Percentiles rank a stretch among this genome's conserved stretches.
Conservation (phyloP, 2,888 invertebrate species). For the Pollenia griseotomentosa region DNA sequence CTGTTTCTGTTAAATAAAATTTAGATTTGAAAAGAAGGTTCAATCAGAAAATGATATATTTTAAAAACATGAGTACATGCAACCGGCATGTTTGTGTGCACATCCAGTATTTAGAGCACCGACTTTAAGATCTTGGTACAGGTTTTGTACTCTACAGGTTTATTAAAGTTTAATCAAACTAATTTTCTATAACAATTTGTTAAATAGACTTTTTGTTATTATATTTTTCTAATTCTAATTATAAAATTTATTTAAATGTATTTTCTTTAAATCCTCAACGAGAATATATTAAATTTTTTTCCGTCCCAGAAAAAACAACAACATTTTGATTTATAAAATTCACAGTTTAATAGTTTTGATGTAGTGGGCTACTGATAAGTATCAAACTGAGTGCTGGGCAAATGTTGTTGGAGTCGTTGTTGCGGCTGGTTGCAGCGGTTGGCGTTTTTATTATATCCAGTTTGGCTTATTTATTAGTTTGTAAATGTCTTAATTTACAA, state of each 20-base stretch:
- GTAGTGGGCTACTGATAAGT: constrained; percentile 53
- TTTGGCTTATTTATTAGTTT: constrained; percentile 46
- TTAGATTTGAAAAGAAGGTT: too few species aligned
- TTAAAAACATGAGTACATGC: too few species aligned
- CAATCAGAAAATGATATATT: too few species aligned
- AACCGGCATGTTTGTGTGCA: too few species aligned
- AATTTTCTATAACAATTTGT: too few species aligned
- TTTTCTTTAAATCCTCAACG: background rate
- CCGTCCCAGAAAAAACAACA: background rate
- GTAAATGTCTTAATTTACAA: constrained; percentile 70
- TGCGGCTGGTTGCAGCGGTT: constrained; percentile 17
- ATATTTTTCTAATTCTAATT: background rate
- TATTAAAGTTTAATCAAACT: too few species aligned
- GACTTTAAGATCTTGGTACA: too few species aligned
- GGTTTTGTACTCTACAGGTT: too few species aligned
- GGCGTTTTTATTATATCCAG: constrained; percentile 21
- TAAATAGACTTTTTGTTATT: too few species aligned
- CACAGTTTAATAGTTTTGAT: constrained; percentile 35
- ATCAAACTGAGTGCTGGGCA: constrained; percentile 15
- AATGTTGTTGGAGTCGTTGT: constrained; percentile 21
- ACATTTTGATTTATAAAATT: constrained; percentile 58
- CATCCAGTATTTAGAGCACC: too few species aligned
- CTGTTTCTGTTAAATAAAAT: too few species aligned
- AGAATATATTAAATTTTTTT: background rate
- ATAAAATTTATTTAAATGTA: background rate